These are phyloP conservation scores for Gallinago media DNA, from an alignment of 2,113 vertebrate species.

Conservation along the genomic window DNA sequence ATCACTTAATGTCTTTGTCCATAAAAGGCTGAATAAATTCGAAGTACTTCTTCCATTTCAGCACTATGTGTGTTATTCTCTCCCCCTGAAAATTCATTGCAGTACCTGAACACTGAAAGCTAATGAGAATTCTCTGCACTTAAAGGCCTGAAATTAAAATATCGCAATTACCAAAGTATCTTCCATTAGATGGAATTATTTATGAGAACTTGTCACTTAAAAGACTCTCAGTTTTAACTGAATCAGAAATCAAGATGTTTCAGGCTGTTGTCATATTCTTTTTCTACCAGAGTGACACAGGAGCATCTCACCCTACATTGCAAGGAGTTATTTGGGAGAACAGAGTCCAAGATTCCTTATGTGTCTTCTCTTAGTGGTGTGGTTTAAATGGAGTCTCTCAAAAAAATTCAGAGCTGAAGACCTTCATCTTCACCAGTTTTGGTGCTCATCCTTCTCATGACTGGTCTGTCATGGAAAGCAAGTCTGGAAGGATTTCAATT, in stretches of 20 bases:
- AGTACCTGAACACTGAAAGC: background rate
- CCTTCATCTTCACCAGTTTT: background rate
- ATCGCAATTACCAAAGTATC: background rate
- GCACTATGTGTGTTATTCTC: background rate
- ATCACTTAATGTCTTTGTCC: background rate
- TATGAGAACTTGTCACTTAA: constrained; percentile 55
- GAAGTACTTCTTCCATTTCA: background rate
- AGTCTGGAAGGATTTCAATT: no score
- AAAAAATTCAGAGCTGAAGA: background rate
- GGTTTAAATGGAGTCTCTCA: background rate
- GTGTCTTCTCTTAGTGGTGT: background rate
- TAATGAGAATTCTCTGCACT: constrained; percentile 53
- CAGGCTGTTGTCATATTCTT: background rate
- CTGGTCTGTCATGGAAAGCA: no score
- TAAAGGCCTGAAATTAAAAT: constrained; percentile 60
- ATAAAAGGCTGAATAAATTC: background rate
- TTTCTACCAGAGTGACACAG: background rate
- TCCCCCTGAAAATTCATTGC: constrained; percentile 44
- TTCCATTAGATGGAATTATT: constrained; percentile 62
- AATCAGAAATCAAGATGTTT: background rate
- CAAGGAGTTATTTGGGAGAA: background rate
- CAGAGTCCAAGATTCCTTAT: background rate
- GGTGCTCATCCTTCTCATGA: background rate
- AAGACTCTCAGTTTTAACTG: background rate
- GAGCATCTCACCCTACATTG: background rate